Base-by-base conservation (phyloP, 2,113 vertebrate genomes). In the Mola mola region DNA sequence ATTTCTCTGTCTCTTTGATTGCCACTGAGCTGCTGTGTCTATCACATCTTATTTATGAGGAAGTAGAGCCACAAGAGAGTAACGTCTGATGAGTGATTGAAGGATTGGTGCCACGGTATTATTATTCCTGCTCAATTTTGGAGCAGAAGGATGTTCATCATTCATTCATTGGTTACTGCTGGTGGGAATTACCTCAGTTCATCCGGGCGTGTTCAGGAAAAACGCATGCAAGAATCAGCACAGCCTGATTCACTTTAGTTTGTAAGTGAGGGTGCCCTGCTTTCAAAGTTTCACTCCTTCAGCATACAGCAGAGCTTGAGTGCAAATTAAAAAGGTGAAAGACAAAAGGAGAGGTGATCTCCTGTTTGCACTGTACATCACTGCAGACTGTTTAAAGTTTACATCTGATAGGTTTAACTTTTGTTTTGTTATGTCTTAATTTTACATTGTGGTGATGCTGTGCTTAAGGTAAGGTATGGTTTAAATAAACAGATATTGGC, bases 61-160 rank as follows among this genome's bases (percentile, higher is more conserved):
- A 66, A 50, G 51, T 17, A n/a, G 41, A 55, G 21, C 48, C 79
- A 65, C 71, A 16, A 19, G 75, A 70, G 78, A 83, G 51, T 36
- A 69, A 60, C 51, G 42, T 65, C 66, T 58, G 25, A 61, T 50
- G 49, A 51, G 79, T 84, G 85, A 89, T 78, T 86, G 83, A 87
- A 79, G 68, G 85, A 84, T 84, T 83, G 72, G 79, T 87, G 87
- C 40, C 75, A 70, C 36, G n/a, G 2, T 40, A 12, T 61, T 42
- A 12, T 56, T 56, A 55, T 50, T 75, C 25, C 59, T 47, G 71
- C 66, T 37, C 69, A 59, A 33, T 74, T 74, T 49, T 83, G 66
- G 69, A 76, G 71, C 56, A 75, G 68, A 69, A 53, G 73, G 72
- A 82, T 72, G 65, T 69, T 78, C 55, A 83, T 85, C 31, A 65